phyloP scores from a whole-genome alignment of 2,888 invertebrate species.

The Cephus rjabovi region DNA sequence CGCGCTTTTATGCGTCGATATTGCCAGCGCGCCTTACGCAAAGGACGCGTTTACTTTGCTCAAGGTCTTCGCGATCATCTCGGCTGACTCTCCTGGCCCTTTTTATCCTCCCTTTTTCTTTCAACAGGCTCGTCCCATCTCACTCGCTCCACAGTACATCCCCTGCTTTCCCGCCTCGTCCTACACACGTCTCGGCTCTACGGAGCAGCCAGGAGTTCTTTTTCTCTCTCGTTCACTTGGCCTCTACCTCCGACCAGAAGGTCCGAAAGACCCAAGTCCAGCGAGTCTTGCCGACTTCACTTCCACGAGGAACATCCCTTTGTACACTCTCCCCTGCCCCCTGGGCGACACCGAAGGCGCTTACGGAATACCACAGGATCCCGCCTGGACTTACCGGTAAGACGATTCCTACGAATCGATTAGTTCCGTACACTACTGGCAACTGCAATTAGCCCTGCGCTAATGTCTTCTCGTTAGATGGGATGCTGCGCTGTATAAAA shows the following conservation, averaged over 20 bases:
- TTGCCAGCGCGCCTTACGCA: conserved; percentile 36
- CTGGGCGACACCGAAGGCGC: background rate
- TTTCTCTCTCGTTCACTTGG: background rate
- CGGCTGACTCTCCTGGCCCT: background rate
- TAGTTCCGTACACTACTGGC: conserved; percentile 48
- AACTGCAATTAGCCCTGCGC: conserved; percentile 54
- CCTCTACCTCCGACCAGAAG: background rate
- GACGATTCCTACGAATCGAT: conserved; percentile 53
- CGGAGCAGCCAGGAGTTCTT: too few relatives aligned
- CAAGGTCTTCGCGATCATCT: background rate
- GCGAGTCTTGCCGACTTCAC: background rate
- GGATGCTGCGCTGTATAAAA: background rate
- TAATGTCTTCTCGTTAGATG: conserved; percentile 54
- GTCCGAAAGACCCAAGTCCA: background rate
- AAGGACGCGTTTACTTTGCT: conserved; percentile 25
- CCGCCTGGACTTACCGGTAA: background rate
- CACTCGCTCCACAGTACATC: background rate
- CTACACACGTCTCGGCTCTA: background rate
- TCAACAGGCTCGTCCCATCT: background rate
- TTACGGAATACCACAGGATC: background rate
- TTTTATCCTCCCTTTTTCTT: background rate
- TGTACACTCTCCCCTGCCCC: too few relatives aligned
- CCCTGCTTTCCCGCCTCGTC: background rate
- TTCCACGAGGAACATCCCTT: background rate
- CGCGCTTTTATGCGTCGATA: conserved; percentile 52